Percentiles rank a stretch among this genome's conserved stretches.
phyloP scores from a whole-genome alignment of 2,113 vertebrate genomes.

The Carollia perspicillata region DNA sequence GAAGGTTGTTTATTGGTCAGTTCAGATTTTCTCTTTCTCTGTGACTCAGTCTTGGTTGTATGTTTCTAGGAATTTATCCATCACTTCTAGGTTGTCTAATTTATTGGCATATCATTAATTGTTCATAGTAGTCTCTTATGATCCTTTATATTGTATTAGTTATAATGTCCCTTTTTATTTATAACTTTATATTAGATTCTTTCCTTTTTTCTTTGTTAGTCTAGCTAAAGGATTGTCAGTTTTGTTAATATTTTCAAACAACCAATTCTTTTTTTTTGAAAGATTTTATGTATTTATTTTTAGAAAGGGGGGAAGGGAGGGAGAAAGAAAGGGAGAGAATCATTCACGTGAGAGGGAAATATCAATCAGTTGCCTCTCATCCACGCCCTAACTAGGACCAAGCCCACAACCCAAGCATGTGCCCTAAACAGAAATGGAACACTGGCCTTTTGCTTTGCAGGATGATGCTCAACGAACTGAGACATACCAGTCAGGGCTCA shows the following conservation, averaged over 20 bases:
- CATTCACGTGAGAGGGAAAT: no score
- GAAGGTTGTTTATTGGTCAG: neutral
- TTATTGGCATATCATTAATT: neutral
- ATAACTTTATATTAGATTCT: neutral
- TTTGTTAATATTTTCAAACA: neutral
- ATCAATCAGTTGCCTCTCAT: no score
- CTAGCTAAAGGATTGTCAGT: neutral
- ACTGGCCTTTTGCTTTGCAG: no score
- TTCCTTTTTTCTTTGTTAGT: neutral
- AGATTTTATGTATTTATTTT: no score
- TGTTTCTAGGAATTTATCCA: neutral
- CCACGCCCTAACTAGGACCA: no score
- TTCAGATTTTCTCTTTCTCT: neutral
- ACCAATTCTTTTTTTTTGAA: neutral
- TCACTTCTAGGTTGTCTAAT: neutral
- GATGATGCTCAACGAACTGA: no score
- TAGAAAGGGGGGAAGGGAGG: no score
- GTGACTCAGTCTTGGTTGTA: neutral
- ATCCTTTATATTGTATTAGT: neutral
- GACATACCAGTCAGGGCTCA: no score
- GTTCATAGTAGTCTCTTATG: neutral
- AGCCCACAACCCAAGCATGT: no score
- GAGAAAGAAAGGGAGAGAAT: no score
- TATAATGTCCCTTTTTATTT: neutral
- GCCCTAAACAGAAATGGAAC: no score